A percentile compares a stretch with the other conserved stretches of the same genome.
These are phyloP conservation scores for Heliopora coerulea DNA, from an alignment of 92 coral and sea anemone species.

Conservation along the genomic window DNA sequence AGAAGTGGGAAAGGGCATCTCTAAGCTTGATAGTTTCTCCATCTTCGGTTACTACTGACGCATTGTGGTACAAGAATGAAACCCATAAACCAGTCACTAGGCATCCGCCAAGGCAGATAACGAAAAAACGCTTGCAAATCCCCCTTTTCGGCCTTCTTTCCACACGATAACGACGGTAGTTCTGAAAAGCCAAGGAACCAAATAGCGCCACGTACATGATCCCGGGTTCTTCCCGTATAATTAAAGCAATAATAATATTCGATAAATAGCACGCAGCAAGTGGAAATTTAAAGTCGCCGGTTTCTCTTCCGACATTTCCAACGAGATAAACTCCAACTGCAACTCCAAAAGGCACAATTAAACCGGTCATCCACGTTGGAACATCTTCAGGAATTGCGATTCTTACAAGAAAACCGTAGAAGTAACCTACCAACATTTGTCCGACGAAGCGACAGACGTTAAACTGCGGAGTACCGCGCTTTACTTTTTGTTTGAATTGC, in stretches of 20 bases:
- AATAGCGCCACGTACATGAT: constrained; percentile 86
- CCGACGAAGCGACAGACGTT: constrained; percentile 85
- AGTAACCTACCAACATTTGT: constrained; percentile 95
- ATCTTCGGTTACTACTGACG: constrained; percentile 92
- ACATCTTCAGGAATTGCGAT: constrained; percentile 85
- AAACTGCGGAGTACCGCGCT: constrained; percentile 78
- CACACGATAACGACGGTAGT: constrained; percentile 61
- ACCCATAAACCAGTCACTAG: constrained; percentile 77
- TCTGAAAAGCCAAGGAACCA: constrained; percentile 79
- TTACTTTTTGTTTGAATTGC: constrained; percentile 66
- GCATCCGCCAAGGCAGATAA: constrained; percentile 69
- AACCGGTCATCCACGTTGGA: constrained; percentile 67
- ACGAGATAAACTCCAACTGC: constrained; percentile 94
- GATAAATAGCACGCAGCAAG: constrained; percentile 64
- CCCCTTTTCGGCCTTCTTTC: constrained; percentile 58
- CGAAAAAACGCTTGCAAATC: constrained; percentile 74
- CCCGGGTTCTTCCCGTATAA: constrained; percentile 85
- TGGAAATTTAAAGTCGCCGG: constrained; percentile 86
- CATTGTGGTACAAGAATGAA: constrained; percentile 93
- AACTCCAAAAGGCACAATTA: constrained; percentile 88
- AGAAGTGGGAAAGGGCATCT: constrained; percentile 93
- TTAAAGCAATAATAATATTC: constrained; percentile 61
- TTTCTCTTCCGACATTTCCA: constrained; percentile 92
- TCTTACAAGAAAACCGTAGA: constrained; percentile 86
- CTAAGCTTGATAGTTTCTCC: constrained; percentile 94